These are phyloP conservation scores for Eumacrocentrus americanus DNA, from an alignment of 2,888 invertebrate species.

Conservation along the genomic window DNA sequence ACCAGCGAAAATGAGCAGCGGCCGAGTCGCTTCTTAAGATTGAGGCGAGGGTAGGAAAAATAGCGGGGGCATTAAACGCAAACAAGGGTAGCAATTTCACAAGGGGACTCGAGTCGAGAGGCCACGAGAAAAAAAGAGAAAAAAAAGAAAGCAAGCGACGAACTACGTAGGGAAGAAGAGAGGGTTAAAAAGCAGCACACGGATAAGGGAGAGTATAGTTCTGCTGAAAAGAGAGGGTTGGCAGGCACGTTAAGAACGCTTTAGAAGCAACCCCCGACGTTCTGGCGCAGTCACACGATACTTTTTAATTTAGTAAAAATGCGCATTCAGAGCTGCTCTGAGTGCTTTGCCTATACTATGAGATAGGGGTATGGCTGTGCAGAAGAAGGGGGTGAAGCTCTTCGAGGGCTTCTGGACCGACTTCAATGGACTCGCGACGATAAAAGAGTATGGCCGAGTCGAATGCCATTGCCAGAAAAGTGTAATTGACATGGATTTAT, in stretches of 20 bases:
- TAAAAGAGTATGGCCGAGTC: constrained; percentile 35
- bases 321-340: constrained; percentile 53
- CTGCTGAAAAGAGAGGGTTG: constrained; percentile 35
- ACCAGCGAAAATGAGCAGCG: constrained; percentile 36
- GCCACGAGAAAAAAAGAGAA: constrained; percentile 42
- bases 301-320: constrained; percentile 62
- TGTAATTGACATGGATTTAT: constrained; percentile 49
- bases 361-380: constrained; percentile 10
- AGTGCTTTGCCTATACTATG: constrained; percentile 23
- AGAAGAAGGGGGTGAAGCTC: constrained; percentile 30
- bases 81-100: constrained; percentile 59
- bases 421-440: constrained; percentile 46
- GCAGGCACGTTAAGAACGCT: constrained; percentile 51
- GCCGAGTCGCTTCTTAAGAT: constrained; percentile 16
- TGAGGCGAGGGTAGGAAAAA: constrained; percentile 41
- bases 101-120: constrained; percentile 54
- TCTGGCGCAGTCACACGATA: constrained; percentile 58
- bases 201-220: constrained; percentile 34
- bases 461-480: constrained; percentile 40
- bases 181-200: constrained; percentile 44
- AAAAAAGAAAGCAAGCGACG: constrained; percentile 21
- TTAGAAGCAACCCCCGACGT: constrained; percentile 47
- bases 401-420: constrained; percentile 43
- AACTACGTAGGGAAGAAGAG: constrained; percentile 32
- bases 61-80: constrained; percentile 56